Conservation (phyloP, 2,113 vertebrate genomes). For the Oncorhynchus nerka region DNA sequence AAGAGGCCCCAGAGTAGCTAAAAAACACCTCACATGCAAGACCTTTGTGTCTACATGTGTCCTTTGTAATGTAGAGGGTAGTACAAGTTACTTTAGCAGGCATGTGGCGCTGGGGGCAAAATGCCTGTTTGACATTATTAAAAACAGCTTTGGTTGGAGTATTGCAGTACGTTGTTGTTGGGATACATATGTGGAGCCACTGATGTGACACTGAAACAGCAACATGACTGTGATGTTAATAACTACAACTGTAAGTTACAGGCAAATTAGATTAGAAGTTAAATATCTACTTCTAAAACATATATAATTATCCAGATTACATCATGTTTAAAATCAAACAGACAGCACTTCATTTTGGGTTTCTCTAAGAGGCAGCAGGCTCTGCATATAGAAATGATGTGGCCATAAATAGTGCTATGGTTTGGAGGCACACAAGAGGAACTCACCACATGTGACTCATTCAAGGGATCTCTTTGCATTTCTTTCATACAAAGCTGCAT, state of each 20-base stretch:
- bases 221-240: neutral
- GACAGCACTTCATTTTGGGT: neutral
- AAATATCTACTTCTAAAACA: neutral
- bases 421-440: neutral
- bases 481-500: slow-evolving; percentile 13
- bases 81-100: slow-evolving; percentile 6
- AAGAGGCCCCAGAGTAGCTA: slow-evolving; percentile 27
- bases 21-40: slow-evolving; percentile 32
- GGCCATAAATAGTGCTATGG: neutral
- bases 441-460: slow-evolving; percentile 30
- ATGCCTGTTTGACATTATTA: neutral
- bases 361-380: neutral
- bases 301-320: no score
- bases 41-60: slow-evolving; percentile 4
- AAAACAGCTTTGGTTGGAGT: slow-evolving; percentile 5
- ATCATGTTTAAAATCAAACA: no score
- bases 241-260: neutral
- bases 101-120: neutral
- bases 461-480: slow-evolving; percentile 11
- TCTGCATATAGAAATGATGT: neutral
- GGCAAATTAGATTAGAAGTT: neutral
- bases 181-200: neutral
- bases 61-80: neutral
- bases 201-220: slow-evolving; percentile 27
- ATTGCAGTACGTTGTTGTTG: neutral